These are phyloP conservation scores for Neodon shergylaensis DNA, from an alignment of 2,113 vertebrate genomes.

Conservation along the genomic window DNA sequence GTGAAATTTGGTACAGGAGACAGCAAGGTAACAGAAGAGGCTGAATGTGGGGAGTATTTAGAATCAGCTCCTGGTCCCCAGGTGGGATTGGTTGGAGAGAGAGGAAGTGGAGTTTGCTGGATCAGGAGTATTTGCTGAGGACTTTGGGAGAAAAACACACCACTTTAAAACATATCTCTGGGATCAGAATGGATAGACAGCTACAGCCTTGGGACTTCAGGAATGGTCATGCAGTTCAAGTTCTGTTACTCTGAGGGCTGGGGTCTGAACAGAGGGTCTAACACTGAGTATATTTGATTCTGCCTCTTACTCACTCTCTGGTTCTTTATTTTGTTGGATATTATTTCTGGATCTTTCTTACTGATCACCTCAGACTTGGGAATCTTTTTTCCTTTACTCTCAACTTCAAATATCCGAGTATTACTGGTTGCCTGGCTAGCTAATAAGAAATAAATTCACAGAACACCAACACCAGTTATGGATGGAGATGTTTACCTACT, in stretches of 20 bases:
- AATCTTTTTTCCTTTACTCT: constrained; percentile 9
- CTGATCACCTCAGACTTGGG: background rate
- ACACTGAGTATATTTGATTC: background rate
- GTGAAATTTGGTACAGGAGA: background rate
- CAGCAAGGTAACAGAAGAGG: background rate
- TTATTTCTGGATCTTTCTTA: background rate
- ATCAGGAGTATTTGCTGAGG: background rate
- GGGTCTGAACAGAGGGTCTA: background rate
- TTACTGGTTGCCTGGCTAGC: background rate
- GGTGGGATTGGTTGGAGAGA: background rate
- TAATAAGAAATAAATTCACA: constrained; percentile 51
- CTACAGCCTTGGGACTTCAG: background rate
- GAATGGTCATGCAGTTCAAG: background rate
- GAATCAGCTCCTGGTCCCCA: background rate
- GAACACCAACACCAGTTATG: background rate
- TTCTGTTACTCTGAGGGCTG: background rate
- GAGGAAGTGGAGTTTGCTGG: background rate
- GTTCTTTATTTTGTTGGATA: background rate
- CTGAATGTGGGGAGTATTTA: background rate
- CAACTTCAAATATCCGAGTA: background rate
- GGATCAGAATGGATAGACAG: background rate
- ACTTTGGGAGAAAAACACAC: background rate
- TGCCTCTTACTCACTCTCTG: background rate
- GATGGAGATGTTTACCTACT: background rate
- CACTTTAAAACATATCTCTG: background rate